Evolutionary conservation across 2,797 vertebrate species (phyloP).

Genomic region (Coilia nasus): DNA sequence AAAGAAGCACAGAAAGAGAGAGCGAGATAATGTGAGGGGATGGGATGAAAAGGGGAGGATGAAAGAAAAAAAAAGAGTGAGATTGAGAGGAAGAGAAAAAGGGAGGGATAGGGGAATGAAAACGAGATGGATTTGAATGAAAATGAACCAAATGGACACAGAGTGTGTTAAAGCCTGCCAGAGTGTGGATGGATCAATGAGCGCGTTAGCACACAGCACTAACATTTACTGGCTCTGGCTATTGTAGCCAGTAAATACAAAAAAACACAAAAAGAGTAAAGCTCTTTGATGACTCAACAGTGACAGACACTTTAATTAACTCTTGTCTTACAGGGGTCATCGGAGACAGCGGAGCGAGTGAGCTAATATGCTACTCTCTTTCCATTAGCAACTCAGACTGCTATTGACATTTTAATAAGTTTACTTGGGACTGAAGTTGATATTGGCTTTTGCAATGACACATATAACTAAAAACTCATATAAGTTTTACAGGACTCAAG

Average conservation of each 20-base stretch:
- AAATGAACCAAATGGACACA: neutral
- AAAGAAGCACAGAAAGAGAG: neutral
- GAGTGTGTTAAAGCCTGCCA: too few species aligned
- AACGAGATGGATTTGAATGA: neutral
- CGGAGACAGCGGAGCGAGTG: neutral
- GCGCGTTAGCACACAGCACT: neutral
- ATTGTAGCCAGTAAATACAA: neutral
- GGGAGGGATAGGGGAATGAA: too few species aligned
- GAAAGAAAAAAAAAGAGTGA: neutral
- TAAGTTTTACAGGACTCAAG: neutral
- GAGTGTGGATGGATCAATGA: too few species aligned
- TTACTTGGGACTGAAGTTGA: neutral
- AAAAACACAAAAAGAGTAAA: neutral
- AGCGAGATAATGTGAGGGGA: too few species aligned
- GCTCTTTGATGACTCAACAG: neutral
- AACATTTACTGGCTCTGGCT: neutral
- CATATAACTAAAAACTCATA: neutral
- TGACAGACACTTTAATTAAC: conserved; percentile 13
- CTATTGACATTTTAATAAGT: neutral
- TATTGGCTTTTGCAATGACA: neutral
- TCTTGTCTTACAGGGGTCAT: neutral
- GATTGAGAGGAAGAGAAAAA: neutral
- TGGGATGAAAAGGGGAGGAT: neutral
- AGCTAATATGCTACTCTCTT: neutral
- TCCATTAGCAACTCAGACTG: too few species aligned